phyloP scores from a whole-genome alignment of 2,113 vertebrate species.

The Ramphastos sulfuratus region DNA sequence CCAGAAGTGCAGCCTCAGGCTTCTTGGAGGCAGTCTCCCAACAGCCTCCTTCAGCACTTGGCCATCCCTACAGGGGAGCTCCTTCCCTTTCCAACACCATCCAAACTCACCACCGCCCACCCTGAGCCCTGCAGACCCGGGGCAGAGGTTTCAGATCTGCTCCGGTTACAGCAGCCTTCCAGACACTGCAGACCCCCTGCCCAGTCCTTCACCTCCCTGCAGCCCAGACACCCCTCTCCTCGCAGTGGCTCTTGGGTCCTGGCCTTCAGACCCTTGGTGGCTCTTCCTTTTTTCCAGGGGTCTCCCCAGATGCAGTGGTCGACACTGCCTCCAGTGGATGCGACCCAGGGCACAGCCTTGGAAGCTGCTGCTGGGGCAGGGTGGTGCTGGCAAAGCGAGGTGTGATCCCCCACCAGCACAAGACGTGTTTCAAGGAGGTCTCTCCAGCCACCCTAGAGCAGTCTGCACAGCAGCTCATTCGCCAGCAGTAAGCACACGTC shows the following conservation, averaged over 20 bases:
- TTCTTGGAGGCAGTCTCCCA: not conserved
- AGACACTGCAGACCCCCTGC: fast-evolving
- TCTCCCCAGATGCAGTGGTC: not conserved
- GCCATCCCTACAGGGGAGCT: not conserved
- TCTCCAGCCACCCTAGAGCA: not conserved
- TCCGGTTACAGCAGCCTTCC: not conserved
- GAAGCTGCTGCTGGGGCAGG: not conserved
- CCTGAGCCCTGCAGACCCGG: not conserved
- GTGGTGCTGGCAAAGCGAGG: not conserved
- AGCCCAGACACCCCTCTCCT: not conserved
- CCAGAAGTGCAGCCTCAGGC: not conserved
- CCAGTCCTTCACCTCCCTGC: not conserved
- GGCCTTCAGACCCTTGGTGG: not conserved
- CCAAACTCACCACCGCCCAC: not conserved
- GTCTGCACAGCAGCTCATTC: not conserved
- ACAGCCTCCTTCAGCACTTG: not conserved
- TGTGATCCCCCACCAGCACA: not conserved
- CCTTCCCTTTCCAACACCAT: not conserved
- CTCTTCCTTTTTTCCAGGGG: not conserved
- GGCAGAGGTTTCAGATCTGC: not conserved
- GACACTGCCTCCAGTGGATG: fast-evolving
- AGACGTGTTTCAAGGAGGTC: fast-evolving
- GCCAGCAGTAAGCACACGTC: not conserved
- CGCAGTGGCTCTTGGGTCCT: not conserved
- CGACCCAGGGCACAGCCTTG: not conserved